Conservation (phyloP, 2,113 vertebrate species). For the Psilopsiagon aymara region DNA sequence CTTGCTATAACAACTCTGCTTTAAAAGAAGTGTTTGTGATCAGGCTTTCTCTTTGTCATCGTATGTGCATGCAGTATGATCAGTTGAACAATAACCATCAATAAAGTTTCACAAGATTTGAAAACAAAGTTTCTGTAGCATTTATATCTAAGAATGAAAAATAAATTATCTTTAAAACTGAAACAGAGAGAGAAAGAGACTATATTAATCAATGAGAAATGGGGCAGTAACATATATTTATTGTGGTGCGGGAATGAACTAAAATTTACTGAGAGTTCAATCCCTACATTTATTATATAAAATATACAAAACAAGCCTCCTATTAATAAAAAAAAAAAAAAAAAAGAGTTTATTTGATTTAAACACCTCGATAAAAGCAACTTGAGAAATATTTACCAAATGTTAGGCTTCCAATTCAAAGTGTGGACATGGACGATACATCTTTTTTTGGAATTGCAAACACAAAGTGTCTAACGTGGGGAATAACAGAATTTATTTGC, state of each 20-base stretch:
- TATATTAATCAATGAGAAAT: conserved; percentile 30
- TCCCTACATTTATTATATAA: conserved; percentile 26
- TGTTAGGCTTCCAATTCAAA: conserved; percentile 55
- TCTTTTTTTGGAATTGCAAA: conserved; percentile 75
- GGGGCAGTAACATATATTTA: conserved; percentile 14
- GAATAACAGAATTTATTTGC: conserved; percentile 75
- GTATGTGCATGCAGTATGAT: conserved; percentile 97
- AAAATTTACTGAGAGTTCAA: conserved; percentile 43
- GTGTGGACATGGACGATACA: conserved; percentile 41
- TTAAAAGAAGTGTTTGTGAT: conserved; percentile 93
- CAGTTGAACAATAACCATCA: conserved; percentile 96
- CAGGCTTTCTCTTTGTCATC: conserved; percentile 94
- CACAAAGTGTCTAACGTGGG: conserved; percentile 71
- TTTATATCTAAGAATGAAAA: conserved; percentile 74
- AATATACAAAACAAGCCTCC: conserved; percentile 18
- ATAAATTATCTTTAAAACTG: conserved; percentile 56
- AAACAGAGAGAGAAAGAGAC: conserved; percentile 43
- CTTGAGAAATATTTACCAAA: conserved; percentile 15
- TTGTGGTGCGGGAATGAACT: conserved; percentile 30
- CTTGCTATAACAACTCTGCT: conserved; percentile 93
- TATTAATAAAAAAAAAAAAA: background rate
- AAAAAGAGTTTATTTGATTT: background rate
- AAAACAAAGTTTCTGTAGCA: conserved; percentile 80
- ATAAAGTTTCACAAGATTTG: conserved; percentile 96
- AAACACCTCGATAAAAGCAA: background rate